Conservation (phyloP, 2,113 vertebrate species). For the Nettapus auritus region DNA sequence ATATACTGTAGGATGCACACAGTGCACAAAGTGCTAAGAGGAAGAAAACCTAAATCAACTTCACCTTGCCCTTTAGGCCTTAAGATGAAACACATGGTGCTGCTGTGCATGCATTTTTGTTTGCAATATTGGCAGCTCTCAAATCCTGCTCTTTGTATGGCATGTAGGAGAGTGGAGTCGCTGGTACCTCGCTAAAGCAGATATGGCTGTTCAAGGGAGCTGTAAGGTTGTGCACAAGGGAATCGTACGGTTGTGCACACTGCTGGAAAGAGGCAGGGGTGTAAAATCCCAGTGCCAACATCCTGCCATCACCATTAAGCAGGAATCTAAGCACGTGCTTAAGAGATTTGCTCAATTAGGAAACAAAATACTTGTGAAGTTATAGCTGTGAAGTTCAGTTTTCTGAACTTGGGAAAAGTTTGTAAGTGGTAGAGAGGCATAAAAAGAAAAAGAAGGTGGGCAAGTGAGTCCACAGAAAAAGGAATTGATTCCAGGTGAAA, state of each 20-base stretch:
- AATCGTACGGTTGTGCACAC: neutral
- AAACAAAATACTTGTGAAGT: neutral
- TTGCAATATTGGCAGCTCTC: neutral
- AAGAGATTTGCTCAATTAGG: neutral
- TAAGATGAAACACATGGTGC: neutral
- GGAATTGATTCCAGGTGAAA: neutral
- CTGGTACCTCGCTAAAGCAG: neutral
- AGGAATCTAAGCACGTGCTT: neutral
- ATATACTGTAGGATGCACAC: no score
- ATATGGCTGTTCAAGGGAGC: neutral
- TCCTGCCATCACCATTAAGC: neutral
- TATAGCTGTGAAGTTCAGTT: neutral
- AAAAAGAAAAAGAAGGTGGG: neutral
- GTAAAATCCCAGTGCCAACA: neutral
- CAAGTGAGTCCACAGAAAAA: neutral
- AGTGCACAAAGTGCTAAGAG: neutral
- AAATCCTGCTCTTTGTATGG: neutral
- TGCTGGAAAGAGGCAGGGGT: neutral
- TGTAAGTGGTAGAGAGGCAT: neutral
- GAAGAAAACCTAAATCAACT: neutral
- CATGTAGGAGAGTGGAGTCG: neutral
- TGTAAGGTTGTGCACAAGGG: neutral
- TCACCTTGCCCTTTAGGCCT: neutral
- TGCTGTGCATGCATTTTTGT: neutral
- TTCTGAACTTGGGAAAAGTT: neutral